Percentiles rank a stretch among this genome's conserved stretches.
phyloP scores from a whole-genome alignment of 37 sponge, comb jelly and placozoan genomes.

The Dysidea cf. avara region DNA sequence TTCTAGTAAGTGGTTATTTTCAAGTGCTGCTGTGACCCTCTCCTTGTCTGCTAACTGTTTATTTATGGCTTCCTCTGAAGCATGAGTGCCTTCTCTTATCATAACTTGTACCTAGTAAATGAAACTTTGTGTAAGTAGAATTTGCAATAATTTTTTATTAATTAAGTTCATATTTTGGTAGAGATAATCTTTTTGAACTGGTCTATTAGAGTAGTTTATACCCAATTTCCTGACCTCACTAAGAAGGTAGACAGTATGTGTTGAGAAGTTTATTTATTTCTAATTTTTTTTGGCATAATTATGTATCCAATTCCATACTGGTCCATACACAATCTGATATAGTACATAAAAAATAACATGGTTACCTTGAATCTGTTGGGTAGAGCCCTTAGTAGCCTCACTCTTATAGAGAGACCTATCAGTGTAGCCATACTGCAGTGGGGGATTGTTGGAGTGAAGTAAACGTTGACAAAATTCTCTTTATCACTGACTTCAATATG shows the following conservation, averaged over 20 bases:
- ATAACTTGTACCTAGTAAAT: constrained; percentile 72
- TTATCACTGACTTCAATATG: constrained; percentile 79
- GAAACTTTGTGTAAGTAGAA: not conserved
- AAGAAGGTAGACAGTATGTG: too few species aligned
- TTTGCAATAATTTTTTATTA: not conserved
- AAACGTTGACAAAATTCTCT: constrained; percentile 55
- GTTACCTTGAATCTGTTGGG: constrained; percentile 88
- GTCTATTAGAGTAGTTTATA: not conserved
- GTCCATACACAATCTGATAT: too few species aligned
- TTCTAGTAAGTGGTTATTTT: constrained; percentile 83
- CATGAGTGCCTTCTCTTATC: constrained; percentile 80
- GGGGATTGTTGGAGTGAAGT: constrained; percentile 98
- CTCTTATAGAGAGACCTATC: constrained; percentile 91
- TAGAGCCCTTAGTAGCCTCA: constrained; percentile 79
- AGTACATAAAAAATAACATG: too few species aligned
- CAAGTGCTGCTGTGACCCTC: constrained; percentile 95
- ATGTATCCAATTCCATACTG: too few species aligned
- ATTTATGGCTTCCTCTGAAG: constrained; percentile 87
- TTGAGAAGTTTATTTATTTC: too few species aligned
- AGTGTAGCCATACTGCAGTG: constrained; percentile 99
- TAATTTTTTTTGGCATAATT: too few species aligned
- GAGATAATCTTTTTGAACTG: not conserved
- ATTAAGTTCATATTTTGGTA: not conserved
- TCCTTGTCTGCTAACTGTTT: constrained; percentile 99
- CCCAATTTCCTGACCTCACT: too few species aligned